These are phyloP conservation scores for Hafferia zeledoni DNA, from an alignment of 2,797 vertebrate genomes.

Conservation along the genomic window DNA sequence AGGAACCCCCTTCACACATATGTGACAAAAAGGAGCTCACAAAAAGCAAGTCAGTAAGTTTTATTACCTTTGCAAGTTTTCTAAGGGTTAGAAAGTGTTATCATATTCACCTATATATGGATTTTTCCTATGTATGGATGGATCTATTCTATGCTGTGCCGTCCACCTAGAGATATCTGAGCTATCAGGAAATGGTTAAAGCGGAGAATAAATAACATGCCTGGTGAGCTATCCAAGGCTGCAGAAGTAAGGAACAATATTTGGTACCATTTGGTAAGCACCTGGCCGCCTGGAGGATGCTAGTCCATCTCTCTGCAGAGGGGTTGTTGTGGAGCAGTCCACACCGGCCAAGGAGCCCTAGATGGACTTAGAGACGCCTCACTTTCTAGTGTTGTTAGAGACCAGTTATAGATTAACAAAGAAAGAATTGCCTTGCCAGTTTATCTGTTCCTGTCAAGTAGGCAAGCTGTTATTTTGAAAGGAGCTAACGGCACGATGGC, in stretches of 20 bases:
- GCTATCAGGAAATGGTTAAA: not conserved
- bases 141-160: not conserved
- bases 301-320: not conserved
- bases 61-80: not conserved
- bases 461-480: slow-evolving; percentile 67
- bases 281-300: not conserved
- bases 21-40: not conserved
- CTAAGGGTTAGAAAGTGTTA: not conserved
- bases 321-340: not conserved
- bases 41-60: not conserved
- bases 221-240: not conserved
- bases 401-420: slow-evolving; percentile 31
- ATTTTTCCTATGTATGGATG: not conserved
- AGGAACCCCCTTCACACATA: not conserved
- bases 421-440: slow-evolving; percentile 26
- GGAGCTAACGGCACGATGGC: slow-evolving; percentile 31
- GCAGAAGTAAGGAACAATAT: not conserved
- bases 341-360: not conserved
- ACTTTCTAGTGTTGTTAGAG: not conserved
- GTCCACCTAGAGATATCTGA: not conserved
- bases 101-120: not conserved
- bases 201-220: not conserved
- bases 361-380: not conserved
- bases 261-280: slow-evolving; percentile 4
- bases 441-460: slow-evolving; percentile 54